phyloP scores from a whole-genome alignment of 2,888 invertebrate genomes.

The Creontiades dilutus region DNA sequence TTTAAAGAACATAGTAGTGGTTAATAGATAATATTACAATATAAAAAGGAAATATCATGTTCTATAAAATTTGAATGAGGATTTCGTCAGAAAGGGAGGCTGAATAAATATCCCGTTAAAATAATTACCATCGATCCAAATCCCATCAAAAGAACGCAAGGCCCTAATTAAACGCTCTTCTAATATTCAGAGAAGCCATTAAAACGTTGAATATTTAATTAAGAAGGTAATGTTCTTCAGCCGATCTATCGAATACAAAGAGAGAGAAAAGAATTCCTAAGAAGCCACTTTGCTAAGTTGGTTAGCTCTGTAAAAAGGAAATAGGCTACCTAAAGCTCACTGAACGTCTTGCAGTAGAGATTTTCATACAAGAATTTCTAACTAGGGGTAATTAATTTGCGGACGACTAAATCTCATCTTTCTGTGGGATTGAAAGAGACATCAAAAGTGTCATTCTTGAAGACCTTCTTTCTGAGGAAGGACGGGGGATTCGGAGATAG shows the following conservation, averaged over 20 bases:
- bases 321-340: conserved; percentile 7
- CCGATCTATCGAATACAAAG: background rate
- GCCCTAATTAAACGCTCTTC: too few species aligned
- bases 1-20: too few species aligned
- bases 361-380: conserved; percentile 11
- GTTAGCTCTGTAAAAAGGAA: conserved; percentile 12
- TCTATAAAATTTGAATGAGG: too few species aligned
- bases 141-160: too few species aligned
- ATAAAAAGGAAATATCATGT: too few species aligned
- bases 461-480: background rate
- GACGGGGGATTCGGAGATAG: background rate
- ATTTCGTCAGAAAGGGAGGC: too few species aligned
- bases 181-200: background rate
- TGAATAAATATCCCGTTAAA: too few species aligned
- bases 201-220: conserved; percentile 23
- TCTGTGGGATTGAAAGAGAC: background rate
- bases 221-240: background rate
- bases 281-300: background rate
- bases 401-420: background rate
- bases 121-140: too few species aligned
- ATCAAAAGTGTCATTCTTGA: background rate
- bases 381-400: conserved; percentile 17
- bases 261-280: background rate
- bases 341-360: background rate
- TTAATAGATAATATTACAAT: too few species aligned